phyloP scores from a whole-genome alignment of 2,888 invertebrate species.

The Bellardia pandia region DNA sequence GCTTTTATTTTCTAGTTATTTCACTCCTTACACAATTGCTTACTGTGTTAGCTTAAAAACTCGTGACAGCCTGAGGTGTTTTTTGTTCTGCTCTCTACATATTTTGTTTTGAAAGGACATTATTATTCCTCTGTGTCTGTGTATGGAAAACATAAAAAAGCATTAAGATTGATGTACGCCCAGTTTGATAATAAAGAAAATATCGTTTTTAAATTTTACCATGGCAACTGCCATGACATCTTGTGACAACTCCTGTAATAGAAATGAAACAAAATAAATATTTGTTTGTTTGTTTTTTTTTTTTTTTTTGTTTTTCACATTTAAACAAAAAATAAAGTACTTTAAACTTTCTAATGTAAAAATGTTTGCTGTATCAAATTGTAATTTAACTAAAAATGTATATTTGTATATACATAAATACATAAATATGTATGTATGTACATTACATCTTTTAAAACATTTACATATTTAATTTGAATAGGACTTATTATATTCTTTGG shows the following conservation, averaged over 20 bases:
- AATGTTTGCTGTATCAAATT: no score
- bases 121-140: conserved; percentile 43
- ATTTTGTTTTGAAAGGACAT: conserved; percentile 49
- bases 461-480: no score
- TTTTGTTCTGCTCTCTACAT: conserved; percentile 4
- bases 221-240: conserved; percentile 57
- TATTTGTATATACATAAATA: no score
- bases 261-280: conserved; percentile 13
- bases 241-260: conserved; percentile 65
- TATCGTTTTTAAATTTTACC: conserved; percentile 52
- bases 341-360: not conserved
- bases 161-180: conserved; percentile 72
- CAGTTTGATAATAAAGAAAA: conserved; percentile 70
- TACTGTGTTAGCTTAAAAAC: conserved; percentile 11
- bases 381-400: no score
- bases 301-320: not conserved
- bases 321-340: conserved; percentile 29
- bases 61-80: conserved; percentile 9
- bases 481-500: no score
- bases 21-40: not conserved
- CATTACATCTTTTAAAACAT: no score
- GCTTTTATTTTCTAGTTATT: no score
- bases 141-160: conserved; percentile 48
- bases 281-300: not conserved
- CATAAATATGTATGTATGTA: no score